These are phyloP conservation scores for Tetrax tetrax DNA, from an alignment of 2,113 vertebrate genomes.

Conservation along the genomic window DNA sequence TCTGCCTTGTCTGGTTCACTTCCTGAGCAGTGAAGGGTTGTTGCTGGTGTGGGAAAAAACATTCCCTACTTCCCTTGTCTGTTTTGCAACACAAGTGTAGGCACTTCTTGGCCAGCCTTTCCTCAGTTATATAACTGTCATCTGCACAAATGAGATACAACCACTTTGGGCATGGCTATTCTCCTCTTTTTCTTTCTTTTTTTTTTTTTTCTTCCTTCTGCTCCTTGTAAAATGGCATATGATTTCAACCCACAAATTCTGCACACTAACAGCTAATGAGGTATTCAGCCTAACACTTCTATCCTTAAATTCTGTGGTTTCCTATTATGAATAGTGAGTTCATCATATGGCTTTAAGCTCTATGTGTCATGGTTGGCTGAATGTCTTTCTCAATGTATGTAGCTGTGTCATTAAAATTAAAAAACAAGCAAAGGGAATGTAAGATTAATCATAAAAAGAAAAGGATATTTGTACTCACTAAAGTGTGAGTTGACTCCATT, in stretches of 20 bases:
- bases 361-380: neutral
- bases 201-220: neutral
- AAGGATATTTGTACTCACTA: neutral
- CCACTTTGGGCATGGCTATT: neutral
- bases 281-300: neutral
- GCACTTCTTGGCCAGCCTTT: neutral
- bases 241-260: neutral
- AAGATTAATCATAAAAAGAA: neutral
- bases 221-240: neutral
- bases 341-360: neutral
- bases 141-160: neutral
- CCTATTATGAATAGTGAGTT: neutral
- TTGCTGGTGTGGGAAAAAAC: neutral
- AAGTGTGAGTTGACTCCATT: neutral
- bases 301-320: neutral
- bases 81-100: neutral
- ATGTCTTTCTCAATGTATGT: neutral
- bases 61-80: neutral
- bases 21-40: neutral
- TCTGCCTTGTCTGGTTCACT: neutral
- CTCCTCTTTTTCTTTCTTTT: neutral
- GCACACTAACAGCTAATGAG: neutral
- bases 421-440: neutral
- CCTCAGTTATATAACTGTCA: neutral
- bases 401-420: neutral